Percentiles rank a stretch among this genome's conserved stretches.
Conservation (phyloP, 2,888 invertebrate genomes). For the Amblyjoppa fuscipennis region DNA sequence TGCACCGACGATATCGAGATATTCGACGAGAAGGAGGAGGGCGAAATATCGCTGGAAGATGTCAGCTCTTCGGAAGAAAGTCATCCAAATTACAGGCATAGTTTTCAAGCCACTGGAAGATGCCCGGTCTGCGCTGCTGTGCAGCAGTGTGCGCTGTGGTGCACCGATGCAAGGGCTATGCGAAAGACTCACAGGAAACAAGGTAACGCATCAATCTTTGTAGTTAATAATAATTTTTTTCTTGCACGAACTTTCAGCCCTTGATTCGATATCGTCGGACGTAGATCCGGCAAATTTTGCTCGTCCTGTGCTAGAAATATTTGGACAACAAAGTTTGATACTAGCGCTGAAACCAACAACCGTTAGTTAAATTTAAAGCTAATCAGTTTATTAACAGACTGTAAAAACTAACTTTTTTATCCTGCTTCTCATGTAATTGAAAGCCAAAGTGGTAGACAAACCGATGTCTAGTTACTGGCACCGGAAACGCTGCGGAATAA, state of each 20-base stretch:
- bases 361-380: neutral
- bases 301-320: neutral
- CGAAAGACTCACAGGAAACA: constrained; percentile 14
- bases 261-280: neutral
- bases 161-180: constrained; percentile 62
- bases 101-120: constrained; percentile 66
- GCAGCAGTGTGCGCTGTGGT: constrained; percentile 77
- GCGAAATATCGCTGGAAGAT: constrained; percentile 83
- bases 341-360: neutral
- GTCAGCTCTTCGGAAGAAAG: constrained; percentile 84
- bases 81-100: constrained; percentile 74
- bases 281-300: neutral
- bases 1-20: constrained; percentile 78
- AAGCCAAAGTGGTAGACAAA: no score
- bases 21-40: constrained; percentile 82
- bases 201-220: neutral
- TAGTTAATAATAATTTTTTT: neutral
- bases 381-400: neutral
- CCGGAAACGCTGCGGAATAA: no score
- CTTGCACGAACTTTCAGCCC: neutral
- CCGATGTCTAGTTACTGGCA: no score
- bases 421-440: no score
- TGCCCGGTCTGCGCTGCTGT: constrained; percentile 75
- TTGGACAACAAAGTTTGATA: neutral
- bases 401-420: no score